Conservation (phyloP, 2,797 vertebrate species). For the Leptoclinus maculatus region DNA sequence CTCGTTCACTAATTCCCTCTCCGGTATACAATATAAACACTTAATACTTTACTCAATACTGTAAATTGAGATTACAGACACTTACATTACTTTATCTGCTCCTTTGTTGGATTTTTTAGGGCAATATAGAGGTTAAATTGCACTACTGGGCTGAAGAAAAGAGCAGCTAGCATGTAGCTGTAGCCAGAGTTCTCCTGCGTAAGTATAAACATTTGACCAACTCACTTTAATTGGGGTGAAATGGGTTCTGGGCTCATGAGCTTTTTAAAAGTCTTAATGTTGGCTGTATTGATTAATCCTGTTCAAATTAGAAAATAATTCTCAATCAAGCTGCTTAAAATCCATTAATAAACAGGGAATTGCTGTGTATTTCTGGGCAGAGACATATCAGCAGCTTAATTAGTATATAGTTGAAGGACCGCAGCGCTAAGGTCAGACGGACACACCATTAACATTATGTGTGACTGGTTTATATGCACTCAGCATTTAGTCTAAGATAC, state of each 20-base stretch:
- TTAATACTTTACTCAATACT: not conserved
- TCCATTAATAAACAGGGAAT: not conserved
- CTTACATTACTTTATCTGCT: not conserved
- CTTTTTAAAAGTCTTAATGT: not conserved
- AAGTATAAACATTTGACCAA: not conserved
- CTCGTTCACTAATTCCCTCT: not conserved
- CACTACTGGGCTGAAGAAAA: not conserved
- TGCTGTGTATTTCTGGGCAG: not conserved
- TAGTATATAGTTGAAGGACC: not conserved
- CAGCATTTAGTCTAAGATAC: not conserved
- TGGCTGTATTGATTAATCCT: not conserved
- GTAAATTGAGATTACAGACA: not conserved
- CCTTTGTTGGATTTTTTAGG: not conserved
- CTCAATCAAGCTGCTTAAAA: not conserved
- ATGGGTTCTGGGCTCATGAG: not conserved
- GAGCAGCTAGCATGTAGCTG: not conserved
- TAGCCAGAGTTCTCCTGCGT: not conserved
- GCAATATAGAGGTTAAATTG: not conserved
- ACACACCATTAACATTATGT: not conserved
- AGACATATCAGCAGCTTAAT: not conserved
- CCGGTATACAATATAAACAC: not conserved
- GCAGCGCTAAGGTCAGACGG: not conserved
- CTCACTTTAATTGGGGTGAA: not conserved
- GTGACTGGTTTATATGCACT: not conserved
- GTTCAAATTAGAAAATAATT: not conserved